Conservation (phyloP, 2,113 vertebrate genomes). For the Microtus oregoni region DNA sequence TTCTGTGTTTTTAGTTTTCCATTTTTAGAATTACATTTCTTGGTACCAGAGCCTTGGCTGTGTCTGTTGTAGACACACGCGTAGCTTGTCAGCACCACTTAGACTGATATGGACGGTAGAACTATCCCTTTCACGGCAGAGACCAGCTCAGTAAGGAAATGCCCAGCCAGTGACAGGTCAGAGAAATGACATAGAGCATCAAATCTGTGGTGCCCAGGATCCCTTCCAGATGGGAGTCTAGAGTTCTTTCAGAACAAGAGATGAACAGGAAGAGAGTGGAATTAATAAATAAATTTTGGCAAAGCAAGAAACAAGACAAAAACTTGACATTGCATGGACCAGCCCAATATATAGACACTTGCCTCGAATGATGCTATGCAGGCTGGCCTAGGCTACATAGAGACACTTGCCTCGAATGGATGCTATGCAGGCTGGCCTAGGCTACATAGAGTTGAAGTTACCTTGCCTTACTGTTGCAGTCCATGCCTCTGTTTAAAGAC, state of each 20-base stretch:
- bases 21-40: neutral
- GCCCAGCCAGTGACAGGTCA: neutral
- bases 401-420: neutral
- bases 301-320: neutral
- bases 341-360: neutral
- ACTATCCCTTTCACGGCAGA: neutral
- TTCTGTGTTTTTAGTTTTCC: neutral
- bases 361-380: no score
- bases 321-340: neutral
- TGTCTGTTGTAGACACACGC: neutral
- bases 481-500: neutral
- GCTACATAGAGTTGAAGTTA: neutral
- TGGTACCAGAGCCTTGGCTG: neutral
- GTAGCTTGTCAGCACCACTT: neutral
- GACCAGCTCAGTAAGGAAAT: neutral
- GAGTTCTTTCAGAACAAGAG: neutral
- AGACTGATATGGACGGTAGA: neutral
- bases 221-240: neutral
- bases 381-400: no score
- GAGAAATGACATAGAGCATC: neutral
- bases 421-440: neutral
- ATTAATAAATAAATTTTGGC: neutral
- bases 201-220: neutral
- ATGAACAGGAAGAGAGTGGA: neutral
- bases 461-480: neutral